These are phyloP conservation scores for Corynorhinus townsendii DNA, from an alignment of 2,113 vertebrate species.

Conservation along the genomic window DNA sequence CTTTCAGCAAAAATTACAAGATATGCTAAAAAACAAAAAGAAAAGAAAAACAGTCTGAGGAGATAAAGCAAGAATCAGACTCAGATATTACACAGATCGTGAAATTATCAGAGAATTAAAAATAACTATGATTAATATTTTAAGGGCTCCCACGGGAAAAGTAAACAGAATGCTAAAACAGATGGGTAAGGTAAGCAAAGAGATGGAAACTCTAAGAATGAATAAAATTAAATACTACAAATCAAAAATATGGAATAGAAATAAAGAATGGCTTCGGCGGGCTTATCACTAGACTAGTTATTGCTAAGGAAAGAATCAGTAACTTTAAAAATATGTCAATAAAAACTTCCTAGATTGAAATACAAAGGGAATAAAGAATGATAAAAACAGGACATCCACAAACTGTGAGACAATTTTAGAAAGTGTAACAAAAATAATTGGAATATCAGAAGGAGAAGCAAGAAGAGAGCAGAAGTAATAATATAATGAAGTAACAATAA, in stretches of 20 bases:
- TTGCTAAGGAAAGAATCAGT: neutral
- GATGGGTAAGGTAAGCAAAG: neutral
- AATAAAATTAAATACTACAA: conserved; percentile 3
- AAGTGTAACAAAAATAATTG: neutral
- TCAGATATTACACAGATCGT: neutral
- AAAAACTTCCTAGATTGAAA: neutral
- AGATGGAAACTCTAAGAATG: neutral
- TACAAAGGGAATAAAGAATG: conserved; percentile 8
- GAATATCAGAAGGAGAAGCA: neutral
- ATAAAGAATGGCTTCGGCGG: neutral
- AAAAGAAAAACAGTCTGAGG: neutral
- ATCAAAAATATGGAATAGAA: neutral
- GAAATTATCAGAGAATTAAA: conserved; percentile 20
- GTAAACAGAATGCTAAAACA: neutral
- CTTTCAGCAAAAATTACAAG: neutral
- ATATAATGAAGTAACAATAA: neutral
- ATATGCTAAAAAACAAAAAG: neutral
- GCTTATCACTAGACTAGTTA: neutral
- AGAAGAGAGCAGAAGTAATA: neutral
- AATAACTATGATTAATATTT: neutral
- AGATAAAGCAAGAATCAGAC: neutral
- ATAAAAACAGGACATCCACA: neutral
- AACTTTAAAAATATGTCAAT: neutral
- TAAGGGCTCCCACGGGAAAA: neutral
- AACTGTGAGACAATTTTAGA: neutral